phyloP scores from a whole-genome alignment of 1,140 invertebrate species.

The Dermatophagoides farinae region DNA sequence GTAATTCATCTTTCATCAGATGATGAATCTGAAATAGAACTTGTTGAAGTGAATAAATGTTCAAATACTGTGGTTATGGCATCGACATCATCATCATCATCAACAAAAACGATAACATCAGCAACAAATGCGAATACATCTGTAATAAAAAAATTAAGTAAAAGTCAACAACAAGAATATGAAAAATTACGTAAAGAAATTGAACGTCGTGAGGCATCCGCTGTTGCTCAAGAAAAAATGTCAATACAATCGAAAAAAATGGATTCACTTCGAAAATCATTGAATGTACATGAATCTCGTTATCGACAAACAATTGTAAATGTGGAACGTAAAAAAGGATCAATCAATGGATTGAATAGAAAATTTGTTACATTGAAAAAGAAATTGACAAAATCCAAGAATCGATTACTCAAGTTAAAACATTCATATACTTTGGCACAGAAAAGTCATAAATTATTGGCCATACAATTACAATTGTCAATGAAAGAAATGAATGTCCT shows the following conservation, averaged over 20 bases:
- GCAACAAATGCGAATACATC: no score
- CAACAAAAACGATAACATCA: no score
- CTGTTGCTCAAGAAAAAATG: background rate
- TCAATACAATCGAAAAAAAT: no score
- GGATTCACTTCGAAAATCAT: no score
- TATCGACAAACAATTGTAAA: no score
- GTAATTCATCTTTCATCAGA: background rate
- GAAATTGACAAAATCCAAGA: background rate
- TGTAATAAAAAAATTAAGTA: background rate
- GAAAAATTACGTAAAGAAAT: slow-evolving; percentile 12
- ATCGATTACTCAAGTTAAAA: background rate
- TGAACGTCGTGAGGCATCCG: background rate
- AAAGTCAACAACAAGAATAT: slow-evolving; percentile 10
- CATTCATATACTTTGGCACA: background rate
- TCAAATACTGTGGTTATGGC: no score
- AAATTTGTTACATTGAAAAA: background rate
- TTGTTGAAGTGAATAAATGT: background rate
- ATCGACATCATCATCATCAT: no score
- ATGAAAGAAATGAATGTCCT: background rate
- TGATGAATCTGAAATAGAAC: background rate
- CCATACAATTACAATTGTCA: background rate
- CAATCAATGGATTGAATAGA: no score
- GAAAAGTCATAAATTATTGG: background rate
- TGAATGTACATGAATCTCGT: no score
- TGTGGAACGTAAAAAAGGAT: no score